phyloP scores from a whole-genome alignment of 2,797 vertebrate species.

The Gymnoscopelus microlampas region DNA sequence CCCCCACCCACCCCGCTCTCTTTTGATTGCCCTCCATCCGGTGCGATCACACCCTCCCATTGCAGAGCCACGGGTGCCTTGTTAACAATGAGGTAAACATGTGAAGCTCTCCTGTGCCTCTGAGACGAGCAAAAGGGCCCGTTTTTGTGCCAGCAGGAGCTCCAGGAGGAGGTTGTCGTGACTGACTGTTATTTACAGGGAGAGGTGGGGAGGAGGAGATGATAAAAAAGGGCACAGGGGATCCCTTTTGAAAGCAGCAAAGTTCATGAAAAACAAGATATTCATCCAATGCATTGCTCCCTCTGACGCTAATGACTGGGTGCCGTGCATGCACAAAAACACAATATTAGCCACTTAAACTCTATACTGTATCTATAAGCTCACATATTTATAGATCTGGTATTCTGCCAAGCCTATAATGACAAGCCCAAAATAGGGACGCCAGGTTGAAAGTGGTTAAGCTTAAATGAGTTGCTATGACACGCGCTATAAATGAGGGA shows the following conservation, averaged over 20 bases:
- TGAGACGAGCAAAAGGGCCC: conserved; percentile 34
- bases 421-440: too few relatives aligned
- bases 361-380: too few relatives aligned
- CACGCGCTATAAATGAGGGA: too few relatives aligned
- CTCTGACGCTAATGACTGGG: neutral
- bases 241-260: neutral
- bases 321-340: neutral
- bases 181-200: neutral
- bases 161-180: conserved; percentile 32
- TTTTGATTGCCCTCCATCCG: neutral
- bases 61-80: conserved; percentile 25
- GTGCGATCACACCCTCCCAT: conserved; percentile 23
- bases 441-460: too few relatives aligned
- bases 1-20: neutral
- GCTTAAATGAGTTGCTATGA: too few relatives aligned
- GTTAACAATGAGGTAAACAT: conserved; percentile 52
- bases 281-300: too few relatives aligned
- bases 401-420: too few relatives aligned
- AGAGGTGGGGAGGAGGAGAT: neutral
- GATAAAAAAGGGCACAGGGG: neutral
- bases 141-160: conserved; percentile 39
- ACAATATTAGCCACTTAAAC: too few relatives aligned
- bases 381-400: too few relatives aligned
- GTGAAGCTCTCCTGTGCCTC: conserved; percentile 21
- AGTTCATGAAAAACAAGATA: neutral